Evolutionary conservation across 2,888 invertebrate species (phyloP), one percentile per base, ranked within the genome.

Genomic region (Notodonta dromedarius): DNA sequence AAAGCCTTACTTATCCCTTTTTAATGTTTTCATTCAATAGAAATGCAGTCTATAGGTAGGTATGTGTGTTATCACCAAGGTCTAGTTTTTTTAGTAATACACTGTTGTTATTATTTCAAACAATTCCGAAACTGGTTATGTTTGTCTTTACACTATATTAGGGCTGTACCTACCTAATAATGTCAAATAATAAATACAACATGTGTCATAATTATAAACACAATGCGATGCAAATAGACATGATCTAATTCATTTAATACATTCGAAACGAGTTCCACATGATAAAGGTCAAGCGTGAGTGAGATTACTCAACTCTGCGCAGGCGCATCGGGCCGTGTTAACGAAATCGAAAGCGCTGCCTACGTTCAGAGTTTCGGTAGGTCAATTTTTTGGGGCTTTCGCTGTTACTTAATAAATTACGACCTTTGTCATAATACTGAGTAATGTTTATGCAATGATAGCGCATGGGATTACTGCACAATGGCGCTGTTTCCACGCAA

Each of bases 321-420:
- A 50, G 67, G 79, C 76, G 77, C 84, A 79, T 79, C 78, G 13
- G 24, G 16, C 12, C 42, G 56, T 73, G 64, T 70, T 70, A 77
- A 76, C 66, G 82, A 84, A 90, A 91, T 83, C 80, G 89, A 92
- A 89, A 91, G 90, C 89, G 71, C 73, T 84, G 74, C 84, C 84
- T 77, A 84, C 85, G 69, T 59, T 59, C 58, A 68, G 66, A 63
- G 78, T 77, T 77, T 74, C 70, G 71, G 76, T 76, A 78, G 77
- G 89, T 87, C 87, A 88, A 85, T 76, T 74, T 80, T 73, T 79
- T 64, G 74, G 67, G 70, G 84, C 86, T 88, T 87, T 89, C 88
- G 84, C 84, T 71, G 81, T 90, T 89, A 88, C 89, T 90, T 87
- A 86, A 89, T 83, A 72, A 77, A 78, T 79, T 80, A 73, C 66